Base-by-base conservation (phyloP, 1,140 invertebrate genomes). In the Drosophila carrolli region DNA sequence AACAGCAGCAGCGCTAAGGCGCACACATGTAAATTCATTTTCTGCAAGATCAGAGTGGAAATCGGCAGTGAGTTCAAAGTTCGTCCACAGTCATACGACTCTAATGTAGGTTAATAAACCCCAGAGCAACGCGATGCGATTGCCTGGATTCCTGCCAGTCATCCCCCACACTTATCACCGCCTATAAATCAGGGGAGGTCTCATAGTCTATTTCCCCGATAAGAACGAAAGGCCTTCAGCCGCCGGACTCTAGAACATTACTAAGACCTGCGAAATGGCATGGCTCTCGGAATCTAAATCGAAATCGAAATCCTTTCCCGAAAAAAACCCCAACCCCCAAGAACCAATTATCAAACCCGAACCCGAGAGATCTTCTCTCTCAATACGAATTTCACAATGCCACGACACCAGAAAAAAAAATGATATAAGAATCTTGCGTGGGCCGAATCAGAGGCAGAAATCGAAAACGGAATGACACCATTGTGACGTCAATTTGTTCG, bases 21-120 rank as follows among this genome's bases (percentile, higher is more conserved):
- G 81, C 91, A 89, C 75, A 84, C 74, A 75, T 84, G 73, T 91
- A 90, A 86, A 53, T 92, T 91, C 91, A 92, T 92, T 88, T 90
- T 91, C 91, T 92, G 76, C 5, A 91, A 90, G n/a, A 27, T n/a
- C 44, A 44, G 7, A 47, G 27, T n/a, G 5, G 8, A 19, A 29
- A 51, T 41, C 51, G 43, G 8, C 48, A 68, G 40, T 38, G 40
- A 73, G 68, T 73, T 19, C 48, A 61, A 61, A 74, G 67, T 72
- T 74, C 53, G 32, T 16, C 11, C 32, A n/a, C 13, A 48, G 70
- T 74, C 70, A 23, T 41, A 16, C 58, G 50, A 82, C 51, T 82
- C 51, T 70, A 88, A 80, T 88, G 56, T 88, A 65, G 84, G 84
- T 88, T 84, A 89, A 78, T 84, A 88, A 88, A 88, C 85, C 82